phyloP scores from a whole-genome alignment of 2,797 vertebrate genomes.

The Triplophysa bombifrons region DNA sequence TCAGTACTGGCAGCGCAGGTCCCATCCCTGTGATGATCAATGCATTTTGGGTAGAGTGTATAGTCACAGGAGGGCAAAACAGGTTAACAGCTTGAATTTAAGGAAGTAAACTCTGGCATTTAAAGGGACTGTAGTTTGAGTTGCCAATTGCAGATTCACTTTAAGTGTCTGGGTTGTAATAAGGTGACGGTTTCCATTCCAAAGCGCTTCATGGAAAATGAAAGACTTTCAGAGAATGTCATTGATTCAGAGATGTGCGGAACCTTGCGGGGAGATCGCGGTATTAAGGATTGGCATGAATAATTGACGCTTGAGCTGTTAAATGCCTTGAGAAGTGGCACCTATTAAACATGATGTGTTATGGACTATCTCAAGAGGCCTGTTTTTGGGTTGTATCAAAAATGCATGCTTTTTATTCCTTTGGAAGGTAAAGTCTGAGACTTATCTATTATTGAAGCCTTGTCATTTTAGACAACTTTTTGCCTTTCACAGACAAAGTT shows the following conservation, averaged over 20 bases:
- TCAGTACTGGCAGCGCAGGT: conserved; percentile 34
- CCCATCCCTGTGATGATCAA: conserved; percentile 49
- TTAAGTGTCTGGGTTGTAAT: conserved; percentile 20
- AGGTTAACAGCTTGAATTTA: conserved; percentile 48
- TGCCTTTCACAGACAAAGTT: conserved; percentile 4
- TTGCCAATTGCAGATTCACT: conserved; percentile 14
- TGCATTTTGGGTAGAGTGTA: conserved; percentile 30
- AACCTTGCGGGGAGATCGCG: conserved; percentile 29
- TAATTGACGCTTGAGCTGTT: conserved; percentile 54
- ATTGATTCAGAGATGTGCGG: conserved; percentile 31
- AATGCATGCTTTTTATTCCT: conserved; percentile 46
- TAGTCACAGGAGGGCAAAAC: conserved; percentile 21
- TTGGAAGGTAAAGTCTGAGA: conserved; percentile 32
- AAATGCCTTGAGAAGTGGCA: conserved; percentile 48
- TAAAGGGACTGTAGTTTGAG: conserved; percentile 32
- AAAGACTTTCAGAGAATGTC: conserved; percentile 21
- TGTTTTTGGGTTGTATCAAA: conserved; percentile 55
- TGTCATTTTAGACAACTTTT: conserved; percentile 7
- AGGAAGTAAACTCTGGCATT: conserved; percentile 47
- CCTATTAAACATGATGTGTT: conserved; percentile 59
- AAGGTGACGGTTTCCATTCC: conserved; percentile 15
- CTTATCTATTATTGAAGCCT: conserved; percentile 40
- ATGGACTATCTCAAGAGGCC: conserved; percentile 46
- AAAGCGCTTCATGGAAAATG: background rate
- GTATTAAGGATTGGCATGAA: conserved; percentile 48